Evolutionary conservation across 2,113 vertebrate genomes (phyloP).

Genomic region (Piaya cayana): DNA sequence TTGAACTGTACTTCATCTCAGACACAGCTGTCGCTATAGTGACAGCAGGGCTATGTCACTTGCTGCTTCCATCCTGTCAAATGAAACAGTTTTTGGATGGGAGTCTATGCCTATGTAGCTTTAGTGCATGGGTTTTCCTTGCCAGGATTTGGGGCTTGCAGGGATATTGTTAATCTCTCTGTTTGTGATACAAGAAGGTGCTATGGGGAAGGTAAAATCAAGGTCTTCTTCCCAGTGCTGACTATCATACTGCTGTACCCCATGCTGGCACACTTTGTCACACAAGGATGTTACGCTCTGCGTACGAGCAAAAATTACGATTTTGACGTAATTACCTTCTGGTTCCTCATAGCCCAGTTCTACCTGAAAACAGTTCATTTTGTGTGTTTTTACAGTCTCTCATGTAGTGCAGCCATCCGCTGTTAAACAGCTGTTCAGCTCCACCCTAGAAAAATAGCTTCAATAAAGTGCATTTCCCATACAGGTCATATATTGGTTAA

Average conservation of each 20-base stretch:
- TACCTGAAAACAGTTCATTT: background rate
- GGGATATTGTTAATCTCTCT: background rate
- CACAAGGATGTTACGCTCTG: background rate
- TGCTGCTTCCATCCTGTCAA: background rate
- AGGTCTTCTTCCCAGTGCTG: background rate
- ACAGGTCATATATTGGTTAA: slow-evolving; percentile 56
- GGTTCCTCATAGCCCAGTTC: background rate
- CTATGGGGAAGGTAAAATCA: background rate
- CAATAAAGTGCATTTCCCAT: slow-evolving; percentile 50
- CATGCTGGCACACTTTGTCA: background rate
- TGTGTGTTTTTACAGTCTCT: background rate
- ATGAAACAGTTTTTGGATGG: background rate
- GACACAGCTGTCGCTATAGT: background rate
- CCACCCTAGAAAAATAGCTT: slow-evolving; percentile 58
- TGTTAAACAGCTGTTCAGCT: slow-evolving; percentile 45
- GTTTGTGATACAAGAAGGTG: background rate
- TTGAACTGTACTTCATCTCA: background rate
- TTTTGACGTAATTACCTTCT: background rate
- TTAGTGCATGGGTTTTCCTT: background rate
- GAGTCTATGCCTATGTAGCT: background rate
- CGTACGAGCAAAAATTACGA: background rate
- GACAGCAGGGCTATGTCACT: background rate
- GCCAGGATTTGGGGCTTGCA: background rate
- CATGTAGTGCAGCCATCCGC: background rate
- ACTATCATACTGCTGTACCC: background rate